Evolutionary conservation across 2,797 vertebrate species (phyloP).

Genomic region (Ctenopoma multispine): DNA sequence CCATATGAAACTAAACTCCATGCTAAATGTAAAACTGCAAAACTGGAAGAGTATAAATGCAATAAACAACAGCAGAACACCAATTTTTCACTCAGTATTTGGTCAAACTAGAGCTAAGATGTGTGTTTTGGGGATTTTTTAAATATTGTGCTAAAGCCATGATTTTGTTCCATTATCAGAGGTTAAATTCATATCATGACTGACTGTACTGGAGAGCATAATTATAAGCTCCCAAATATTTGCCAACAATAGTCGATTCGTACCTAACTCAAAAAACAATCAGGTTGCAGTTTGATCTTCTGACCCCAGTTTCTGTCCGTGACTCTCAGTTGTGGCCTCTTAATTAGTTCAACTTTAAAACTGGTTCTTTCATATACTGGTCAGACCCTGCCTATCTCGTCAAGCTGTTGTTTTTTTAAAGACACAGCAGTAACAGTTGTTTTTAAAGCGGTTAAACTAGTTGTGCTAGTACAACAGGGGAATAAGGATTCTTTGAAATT

Average conservation of each 20-base stretch:
- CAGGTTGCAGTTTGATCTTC: constrained; percentile 46
- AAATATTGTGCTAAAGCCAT: too few species aligned
- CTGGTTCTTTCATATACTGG: constrained; percentile 53
- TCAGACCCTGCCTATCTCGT: constrained; percentile 27
- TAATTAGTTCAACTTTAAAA: constrained; percentile 69
- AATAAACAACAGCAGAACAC: background rate
- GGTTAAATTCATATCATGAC: constrained; percentile 1
- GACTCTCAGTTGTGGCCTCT: constrained; percentile 41
- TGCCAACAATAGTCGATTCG: constrained; percentile 63
- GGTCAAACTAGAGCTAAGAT: background rate
- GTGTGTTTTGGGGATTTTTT: background rate
- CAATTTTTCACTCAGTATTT: background rate
- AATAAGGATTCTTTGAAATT: constrained; percentile 38
- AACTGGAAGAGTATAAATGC: background rate
- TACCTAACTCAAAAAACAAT: constrained; percentile 40
- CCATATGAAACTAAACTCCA: constrained; percentile 5
- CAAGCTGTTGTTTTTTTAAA: constrained; percentile 30
- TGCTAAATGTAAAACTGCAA: constrained; percentile 2
- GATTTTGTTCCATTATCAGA: background rate
- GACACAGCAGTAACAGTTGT: constrained; percentile 12
- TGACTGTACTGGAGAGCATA: background rate
- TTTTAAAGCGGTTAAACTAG: constrained; percentile 18
- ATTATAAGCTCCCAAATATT: constrained; percentile 13
- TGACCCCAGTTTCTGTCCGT: constrained; percentile 54
- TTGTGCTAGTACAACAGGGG: constrained; percentile 15